Base-by-base conservation (phyloP, 2,113 vertebrate species). In the Indri indri region DNA sequence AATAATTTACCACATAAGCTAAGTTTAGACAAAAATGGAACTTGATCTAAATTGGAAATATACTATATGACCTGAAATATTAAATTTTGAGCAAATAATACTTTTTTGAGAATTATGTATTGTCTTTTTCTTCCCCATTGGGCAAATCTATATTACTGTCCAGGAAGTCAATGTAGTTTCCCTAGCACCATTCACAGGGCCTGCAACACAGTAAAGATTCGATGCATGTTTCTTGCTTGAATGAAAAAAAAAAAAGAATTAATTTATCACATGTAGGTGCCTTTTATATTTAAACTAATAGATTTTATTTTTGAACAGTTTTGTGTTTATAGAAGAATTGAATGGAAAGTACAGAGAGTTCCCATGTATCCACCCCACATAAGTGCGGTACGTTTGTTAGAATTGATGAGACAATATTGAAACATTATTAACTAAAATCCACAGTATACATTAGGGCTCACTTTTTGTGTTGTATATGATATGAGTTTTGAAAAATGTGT, bases 11-110 rank as follows among this genome's bases (percentile, higher is more conserved):
- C 79, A 90, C 61, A 59, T 82, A 93, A 2, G 32, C 2, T 61
- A 59, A 23, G 40, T 1, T 0, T 76, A 82, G 54, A 80, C 6
- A 88, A 85, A 87, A 91, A 89, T 73, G 20, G 0, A 63, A 81
- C 70, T 94, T 94, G 34, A 37, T 88, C 23, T 88, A 95, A 91
- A 77, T n/a, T 23, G 37, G 90, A 13, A 76, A 66, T 12, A 74
- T 1, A 1, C 0, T 2, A 74, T 74, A 89, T 91, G 18, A 88
- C 91, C 65, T 91, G 84, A 79, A 86, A 92, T 77, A 45, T 76
- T 0, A 77, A 30, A 59, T 68, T 6, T 90, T 87, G 74, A 70
- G 4, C 40, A 85, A 14, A 65, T 42, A 68, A 6, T 47, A 88
- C 73, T 45, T 66, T 91, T 97, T 93, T 70, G 14, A 92, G 3